phyloP scores from a whole-genome alignment of 2,113 vertebrate species.

The Psittacara wagleri region DNA sequence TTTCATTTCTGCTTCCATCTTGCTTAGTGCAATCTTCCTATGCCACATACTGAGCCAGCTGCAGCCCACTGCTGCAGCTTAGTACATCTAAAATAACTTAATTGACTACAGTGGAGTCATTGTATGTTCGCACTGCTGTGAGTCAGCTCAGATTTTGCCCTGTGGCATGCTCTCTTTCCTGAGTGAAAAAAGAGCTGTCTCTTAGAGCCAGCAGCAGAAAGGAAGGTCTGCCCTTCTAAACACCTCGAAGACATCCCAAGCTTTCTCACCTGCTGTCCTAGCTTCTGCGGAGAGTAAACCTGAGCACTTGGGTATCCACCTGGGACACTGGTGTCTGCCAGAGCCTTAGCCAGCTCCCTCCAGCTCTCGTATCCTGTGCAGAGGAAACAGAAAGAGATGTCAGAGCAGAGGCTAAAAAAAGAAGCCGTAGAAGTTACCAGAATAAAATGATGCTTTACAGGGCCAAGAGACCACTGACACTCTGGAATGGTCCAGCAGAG shows the following conservation, averaged over 20 bases:
- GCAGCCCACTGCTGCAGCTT: fast-evolving
- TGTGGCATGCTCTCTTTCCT: background rate
- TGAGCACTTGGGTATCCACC: constrained; percentile 48
- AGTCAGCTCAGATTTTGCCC: background rate
- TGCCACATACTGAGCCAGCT: background rate
- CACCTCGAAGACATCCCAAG: background rate
- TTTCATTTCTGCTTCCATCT: background rate
- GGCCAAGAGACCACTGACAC: background rate
- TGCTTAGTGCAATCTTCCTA: background rate
- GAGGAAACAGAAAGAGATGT: background rate
- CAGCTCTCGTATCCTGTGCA: constrained; percentile 73
- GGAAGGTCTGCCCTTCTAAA: background rate
- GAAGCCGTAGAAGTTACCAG: background rate
- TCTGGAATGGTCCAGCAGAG: background rate
- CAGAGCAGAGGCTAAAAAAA: background rate
- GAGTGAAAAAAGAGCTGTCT: background rate
- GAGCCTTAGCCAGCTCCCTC: constrained; percentile 76
- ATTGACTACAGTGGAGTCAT: background rate
- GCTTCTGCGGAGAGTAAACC: constrained; percentile 12
- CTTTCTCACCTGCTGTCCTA: constrained; percentile 54
- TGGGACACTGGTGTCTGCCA: constrained; percentile 54
- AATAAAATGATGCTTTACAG: background rate
- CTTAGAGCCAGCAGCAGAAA: background rate
- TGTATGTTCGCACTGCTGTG: background rate
- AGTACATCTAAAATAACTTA: background rate